Percentiles rank a stretch among this genome's conserved stretches.
Conservation (phyloP, 1,140 invertebrate species). For the Halesus radiatus region DNA sequence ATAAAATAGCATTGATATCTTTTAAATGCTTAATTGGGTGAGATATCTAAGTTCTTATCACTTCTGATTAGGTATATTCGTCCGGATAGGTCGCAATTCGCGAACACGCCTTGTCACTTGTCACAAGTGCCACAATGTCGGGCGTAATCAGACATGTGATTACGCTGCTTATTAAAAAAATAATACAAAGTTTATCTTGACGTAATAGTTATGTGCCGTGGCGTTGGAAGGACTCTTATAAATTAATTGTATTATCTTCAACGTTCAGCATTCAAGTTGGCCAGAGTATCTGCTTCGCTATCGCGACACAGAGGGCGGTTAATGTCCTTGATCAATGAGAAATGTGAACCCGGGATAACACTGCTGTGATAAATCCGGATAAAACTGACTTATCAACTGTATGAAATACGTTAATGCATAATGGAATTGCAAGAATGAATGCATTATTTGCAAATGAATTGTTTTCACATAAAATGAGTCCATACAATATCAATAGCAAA, state of each 20-base stretch:
- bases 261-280: too few relatives aligned
- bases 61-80: neutral
- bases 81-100: neutral
- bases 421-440: neutral
- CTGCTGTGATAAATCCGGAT: slow-evolving; percentile 8
- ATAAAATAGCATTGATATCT: too few relatives aligned
- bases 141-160: neutral
- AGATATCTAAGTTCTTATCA: neutral
- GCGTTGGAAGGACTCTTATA: neutral
- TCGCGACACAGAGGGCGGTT: neutral
- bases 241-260: neutral
- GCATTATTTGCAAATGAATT: neutral
- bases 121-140: neutral
- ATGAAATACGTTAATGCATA: neutral
- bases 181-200: slow-evolving; percentile 5
- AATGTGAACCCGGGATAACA: neutral
- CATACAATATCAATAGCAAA: too few relatives aligned
- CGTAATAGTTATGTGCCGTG: neutral
- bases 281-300: neutral
- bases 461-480: too few relatives aligned
- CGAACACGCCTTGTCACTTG: neutral
- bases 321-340: neutral
- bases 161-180: neutral
- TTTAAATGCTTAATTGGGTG: too few relatives aligned
- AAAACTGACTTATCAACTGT: neutral